A percentile compares a stretch with the other conserved stretches of the same genome.
Evolutionary conservation across 2,888 invertebrate genomes (phyloP).

Genomic region (Sarcophaga subvicina): DNA sequence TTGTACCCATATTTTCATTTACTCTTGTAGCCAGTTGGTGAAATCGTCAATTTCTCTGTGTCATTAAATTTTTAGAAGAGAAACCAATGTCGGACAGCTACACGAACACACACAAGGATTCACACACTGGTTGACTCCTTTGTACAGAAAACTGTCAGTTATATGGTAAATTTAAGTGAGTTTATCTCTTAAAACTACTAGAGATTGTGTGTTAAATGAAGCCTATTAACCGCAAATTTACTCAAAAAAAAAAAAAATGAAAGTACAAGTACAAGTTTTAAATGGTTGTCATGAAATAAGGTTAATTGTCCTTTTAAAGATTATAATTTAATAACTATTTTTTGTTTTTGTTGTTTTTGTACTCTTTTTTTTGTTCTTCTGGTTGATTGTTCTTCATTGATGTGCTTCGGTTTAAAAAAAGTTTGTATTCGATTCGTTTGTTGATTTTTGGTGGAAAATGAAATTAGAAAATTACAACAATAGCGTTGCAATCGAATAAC

Average conservation of each 20-base stretch:
- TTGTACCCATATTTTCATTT: not conserved
- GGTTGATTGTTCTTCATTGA: not conserved
- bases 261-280: not conserved
- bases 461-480: conserved; percentile 37
- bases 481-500: conserved; percentile 41
- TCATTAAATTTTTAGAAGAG: not conserved
- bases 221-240: conserved; percentile 42
- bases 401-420: not conserved
- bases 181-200: conserved; percentile 29
- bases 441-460: not conserved
- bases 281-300: conserved; percentile 36
- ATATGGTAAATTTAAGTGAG: conserved; percentile 13
- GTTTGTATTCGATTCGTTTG: not conserved
- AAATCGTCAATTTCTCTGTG: not conserved
- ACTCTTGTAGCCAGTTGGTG: not conserved
- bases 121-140: too few species aligned
- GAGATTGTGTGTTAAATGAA: conserved; percentile 41
- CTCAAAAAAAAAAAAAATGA: not conserved
- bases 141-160: conserved; percentile 1
- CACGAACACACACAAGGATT: too few species aligned
- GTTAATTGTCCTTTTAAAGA: conserved; percentile 40
- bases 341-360: not conserved
- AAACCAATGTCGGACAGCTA: not conserved
- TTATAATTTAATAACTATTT: conserved; percentile 3
- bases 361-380: too few species aligned